Percentiles rank a stretch among this genome's conserved stretches.
These are phyloP conservation scores for Excalfactoria chinensis DNA, from an alignment of 2,113 vertebrate genomes.

Conservation along the genomic window DNA sequence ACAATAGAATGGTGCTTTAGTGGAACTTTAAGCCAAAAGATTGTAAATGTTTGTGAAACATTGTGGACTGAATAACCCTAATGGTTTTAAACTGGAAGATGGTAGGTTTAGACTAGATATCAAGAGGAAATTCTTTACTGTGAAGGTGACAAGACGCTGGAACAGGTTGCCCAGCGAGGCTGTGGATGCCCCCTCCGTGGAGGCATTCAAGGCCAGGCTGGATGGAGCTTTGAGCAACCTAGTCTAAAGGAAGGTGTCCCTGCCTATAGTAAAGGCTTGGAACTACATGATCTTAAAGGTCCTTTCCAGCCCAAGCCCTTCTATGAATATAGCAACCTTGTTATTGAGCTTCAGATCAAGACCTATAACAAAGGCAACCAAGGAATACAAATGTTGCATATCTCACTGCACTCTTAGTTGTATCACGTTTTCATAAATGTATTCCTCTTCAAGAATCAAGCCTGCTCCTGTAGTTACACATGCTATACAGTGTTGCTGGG, in stretches of 20 bases:
- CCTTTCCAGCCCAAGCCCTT: too few relatives aligned
- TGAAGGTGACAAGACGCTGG: too few relatives aligned
- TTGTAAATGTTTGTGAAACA: background rate
- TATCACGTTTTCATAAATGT: background rate
- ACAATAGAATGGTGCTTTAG: background rate
- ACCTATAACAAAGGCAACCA: background rate
- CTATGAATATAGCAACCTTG: background rate
- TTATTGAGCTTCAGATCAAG: background rate
- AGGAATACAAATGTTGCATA: fast-evolving
- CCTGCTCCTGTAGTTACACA: background rate
- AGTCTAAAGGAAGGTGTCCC: too few relatives aligned
- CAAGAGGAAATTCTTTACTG: too few relatives aligned
- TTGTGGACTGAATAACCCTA: background rate
- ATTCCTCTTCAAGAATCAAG: background rate
- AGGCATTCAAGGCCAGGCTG: too few relatives aligned
- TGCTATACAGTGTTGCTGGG: background rate
- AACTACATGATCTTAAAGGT: too few relatives aligned
- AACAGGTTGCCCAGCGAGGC: too few relatives aligned
- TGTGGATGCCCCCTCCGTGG: too few relatives aligned
- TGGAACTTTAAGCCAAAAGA: background rate
- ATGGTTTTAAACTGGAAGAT: too few relatives aligned
- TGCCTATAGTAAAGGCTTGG: too few relatives aligned
- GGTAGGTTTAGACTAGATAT: too few relatives aligned
- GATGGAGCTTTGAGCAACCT: too few relatives aligned
- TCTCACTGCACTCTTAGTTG: background rate